A percentile compares a stretch with the other conserved stretches of the same genome.
phyloP scores from a whole-genome alignment of 2,888 invertebrate genomes.

The Orgyia antiqua region DNA sequence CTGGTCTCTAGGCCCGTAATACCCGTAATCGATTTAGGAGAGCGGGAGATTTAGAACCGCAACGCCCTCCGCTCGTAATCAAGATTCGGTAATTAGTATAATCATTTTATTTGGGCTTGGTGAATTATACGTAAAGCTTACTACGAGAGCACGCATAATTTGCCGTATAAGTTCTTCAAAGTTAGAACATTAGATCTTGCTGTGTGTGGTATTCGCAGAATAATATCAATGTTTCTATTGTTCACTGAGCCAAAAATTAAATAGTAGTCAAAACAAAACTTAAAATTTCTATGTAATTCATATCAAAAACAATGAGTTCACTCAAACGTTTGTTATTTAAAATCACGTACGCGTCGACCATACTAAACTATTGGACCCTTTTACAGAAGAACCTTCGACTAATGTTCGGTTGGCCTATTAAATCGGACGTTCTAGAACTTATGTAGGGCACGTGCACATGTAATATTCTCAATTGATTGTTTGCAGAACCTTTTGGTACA shows the following conservation, averaged over 20 bases:
- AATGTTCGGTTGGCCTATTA: conserved; percentile 37
- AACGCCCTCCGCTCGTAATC: conserved; percentile 59
- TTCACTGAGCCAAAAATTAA: conserved; percentile 26
- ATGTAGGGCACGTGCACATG: conserved; percentile 32
- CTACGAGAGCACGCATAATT: conserved; percentile 35
- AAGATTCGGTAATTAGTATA: conserved; percentile 70
- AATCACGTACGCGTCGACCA: conserved; percentile 37
- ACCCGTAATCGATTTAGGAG: conserved; percentile 69
- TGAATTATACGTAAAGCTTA: conserved; percentile 49
- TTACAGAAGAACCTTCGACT: conserved; percentile 43
- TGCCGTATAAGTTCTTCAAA: conserved; percentile 3
- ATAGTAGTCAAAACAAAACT: conserved; percentile 48
- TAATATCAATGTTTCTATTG: conserved; percentile 26
- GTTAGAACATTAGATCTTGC: conserved; percentile 20
- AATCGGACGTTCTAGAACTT: conserved; percentile 24
- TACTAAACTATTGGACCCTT: conserved; percentile 35
- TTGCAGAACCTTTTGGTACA: conserved; percentile 31
- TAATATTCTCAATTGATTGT: conserved; percentile 37
- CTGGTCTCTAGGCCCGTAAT: conserved; percentile 59
- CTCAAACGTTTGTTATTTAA: conserved; percentile 28
- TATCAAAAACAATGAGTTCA: conserved; percentile 46
- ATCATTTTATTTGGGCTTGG: conserved; percentile 64
- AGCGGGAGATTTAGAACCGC: conserved; percentile 62
- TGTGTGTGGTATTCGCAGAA: too few relatives aligned
- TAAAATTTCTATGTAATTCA: conserved; percentile 38